Percentiles rank a stretch among this genome's conserved stretches.
Evolutionary conservation across 2,888 invertebrate genomes (phyloP).

Genomic region (Psococerastis gibbosa): DNA sequence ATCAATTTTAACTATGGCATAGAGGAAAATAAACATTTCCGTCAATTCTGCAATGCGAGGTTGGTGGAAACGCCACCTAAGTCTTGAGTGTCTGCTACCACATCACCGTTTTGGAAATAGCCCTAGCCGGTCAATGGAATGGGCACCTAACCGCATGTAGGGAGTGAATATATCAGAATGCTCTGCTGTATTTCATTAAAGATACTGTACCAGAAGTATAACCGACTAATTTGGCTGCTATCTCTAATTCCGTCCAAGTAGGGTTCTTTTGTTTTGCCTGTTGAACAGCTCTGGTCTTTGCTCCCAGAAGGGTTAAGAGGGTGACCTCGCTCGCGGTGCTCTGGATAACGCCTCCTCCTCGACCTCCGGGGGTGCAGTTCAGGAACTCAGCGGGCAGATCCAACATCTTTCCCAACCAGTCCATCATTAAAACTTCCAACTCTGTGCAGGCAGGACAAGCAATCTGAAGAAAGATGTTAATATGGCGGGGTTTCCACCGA

Average conservation of each 20-base stretch:
- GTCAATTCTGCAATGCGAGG: too few species aligned
- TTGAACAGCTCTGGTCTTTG: conserved; percentile 53
- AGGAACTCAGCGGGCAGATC: conserved; percentile 71
- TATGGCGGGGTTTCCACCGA: too few species aligned
- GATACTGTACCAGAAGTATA: conserved; percentile 75
- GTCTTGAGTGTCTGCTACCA: too few species aligned
- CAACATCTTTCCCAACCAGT: conserved; percentile 90
- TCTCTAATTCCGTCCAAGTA: conserved; percentile 51
- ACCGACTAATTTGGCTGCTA: conserved; percentile 62
- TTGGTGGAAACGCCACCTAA: too few species aligned
- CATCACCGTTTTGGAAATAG: too few species aligned
- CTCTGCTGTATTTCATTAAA: too few species aligned
- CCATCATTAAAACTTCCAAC: conserved; percentile 83
- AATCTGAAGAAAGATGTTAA: too few species aligned
- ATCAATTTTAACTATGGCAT: too few species aligned
- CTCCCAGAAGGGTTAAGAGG: conserved; percentile 76
- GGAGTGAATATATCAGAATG: too few species aligned
- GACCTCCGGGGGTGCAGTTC: conserved; percentile 57
- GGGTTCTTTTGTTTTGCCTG: conserved; percentile 50
- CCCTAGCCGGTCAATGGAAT: too few species aligned
- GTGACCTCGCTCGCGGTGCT: conserved; percentile 93
- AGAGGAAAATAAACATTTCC: too few species aligned
- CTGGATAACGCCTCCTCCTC: conserved; percentile 73
- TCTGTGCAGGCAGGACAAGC: conserved; percentile 93
- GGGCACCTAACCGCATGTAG: too few species aligned